Evolutionary conservation across 2,113 vertebrate species (phyloP), one percentile per base, ranked within the genome.

Genomic region (Athene noctua): DNA sequence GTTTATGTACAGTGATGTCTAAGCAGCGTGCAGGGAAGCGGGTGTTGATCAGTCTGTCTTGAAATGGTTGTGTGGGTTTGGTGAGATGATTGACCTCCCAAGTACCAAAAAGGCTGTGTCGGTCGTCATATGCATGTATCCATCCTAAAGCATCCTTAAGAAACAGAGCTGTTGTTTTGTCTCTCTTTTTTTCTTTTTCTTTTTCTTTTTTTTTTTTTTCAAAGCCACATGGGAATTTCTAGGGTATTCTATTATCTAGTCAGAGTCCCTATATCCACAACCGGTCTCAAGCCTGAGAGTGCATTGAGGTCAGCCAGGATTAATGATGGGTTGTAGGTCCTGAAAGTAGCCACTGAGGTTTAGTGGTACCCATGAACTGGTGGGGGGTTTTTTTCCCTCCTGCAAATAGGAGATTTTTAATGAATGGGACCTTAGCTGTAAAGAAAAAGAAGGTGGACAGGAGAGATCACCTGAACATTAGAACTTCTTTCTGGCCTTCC

Each of bases 111-210:
- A 47, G 6, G 40, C 66, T 55, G 6, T 5, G 4, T 38, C 4
- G 0, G 27, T 63, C 15, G 1, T 36, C n/a, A 6, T 18, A 2
- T 55, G 44, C 30, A 16, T 1, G 0, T 29, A 17, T 40, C 63
- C 46, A 54, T 70, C 70, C 62, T 47, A 3, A 67, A 65, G 30
- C 34, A 34, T 29, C 67, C 40, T 1, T 42, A 79, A 44, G 4
- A 6, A 58, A 44, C 66, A 77, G 16, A 79, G 11, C 13, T 80
- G 34, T 38, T 9, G 2, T 18, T 55, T 36, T 46, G 9, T 58
- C 6, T 27, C 22, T 40, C 25, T 29, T 6, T 32, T 44, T 6
- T 13, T 13, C 32, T 34, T 26, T 2, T 46, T 13, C 57, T 22
- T 21, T 36, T 12, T 34, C 65, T 38, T 38, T 82, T 62, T 70